Evolutionary conservation across 2,797 vertebrate genomes (phyloP), one percentile per base, ranked within the genome.

Genomic region (Micropoecilia bifurca): DNA sequence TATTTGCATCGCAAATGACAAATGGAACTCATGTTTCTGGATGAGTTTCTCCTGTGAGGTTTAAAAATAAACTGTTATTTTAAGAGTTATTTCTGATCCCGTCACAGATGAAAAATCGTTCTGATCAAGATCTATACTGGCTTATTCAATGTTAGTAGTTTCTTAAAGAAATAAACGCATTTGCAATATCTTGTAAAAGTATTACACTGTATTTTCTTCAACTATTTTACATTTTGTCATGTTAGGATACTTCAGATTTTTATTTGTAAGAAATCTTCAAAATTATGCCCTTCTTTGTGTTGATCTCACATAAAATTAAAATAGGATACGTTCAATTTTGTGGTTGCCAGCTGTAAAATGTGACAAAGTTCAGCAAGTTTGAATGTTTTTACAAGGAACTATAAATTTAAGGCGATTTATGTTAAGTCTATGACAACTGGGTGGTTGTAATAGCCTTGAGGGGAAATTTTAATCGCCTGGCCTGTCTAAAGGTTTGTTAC

Each of bases 1-100:
- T 36, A 57, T 59, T 71, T 83, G 74, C n/a, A 80, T 68, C n/a
- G 22, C 2, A 83, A 72, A 76, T 73, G 33, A 48, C 12, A 36
- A 20, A 55, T 66, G 3, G 0, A 73, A 76, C 12, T 63, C 0
- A 30, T 43, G 39, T 69, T 18, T 63, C 59, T 36, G 59, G 59
- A 63, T 36, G 33, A 63, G 30, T 63, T 69, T 69, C 25, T 22
- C 63, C 7, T 9, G 12, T 4, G 9, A 39, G 10, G 9, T 10
- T 41, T 10, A 22, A 68, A 63, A 63, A 63, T 33, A 28, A 63
- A n/a, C 48, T 36, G 18, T 18, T 25, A 22, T 22, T 68, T 22
- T 39, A 25, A 68, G 39, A 43, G 3, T 68, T 41, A 68, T 22
- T 41, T 68, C 9, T 41, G 20, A 68, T 25, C 3, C 33, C 33